Conservation (phyloP, 1,140 invertebrate species). For the Atta texana region DNA sequence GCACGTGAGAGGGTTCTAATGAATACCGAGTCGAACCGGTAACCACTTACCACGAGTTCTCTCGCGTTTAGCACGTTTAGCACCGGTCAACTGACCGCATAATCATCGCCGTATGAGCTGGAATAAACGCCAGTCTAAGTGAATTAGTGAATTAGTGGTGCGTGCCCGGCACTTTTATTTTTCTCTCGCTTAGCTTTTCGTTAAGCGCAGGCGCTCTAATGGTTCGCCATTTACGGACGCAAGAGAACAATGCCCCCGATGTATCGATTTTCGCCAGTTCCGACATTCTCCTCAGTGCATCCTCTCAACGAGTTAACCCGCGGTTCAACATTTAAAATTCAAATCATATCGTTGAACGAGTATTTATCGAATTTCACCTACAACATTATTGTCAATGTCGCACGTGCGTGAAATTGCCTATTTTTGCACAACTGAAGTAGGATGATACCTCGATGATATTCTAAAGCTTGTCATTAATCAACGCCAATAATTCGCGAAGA, state of each 20-base stretch:
- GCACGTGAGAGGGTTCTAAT: conserved; percentile 67
- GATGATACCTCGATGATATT: conserved; percentile 18
- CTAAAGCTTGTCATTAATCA: conserved; percentile 34
- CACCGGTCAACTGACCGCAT: conserved; percentile 74
- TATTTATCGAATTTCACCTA: conserved; percentile 21
- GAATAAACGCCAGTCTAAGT: conserved; percentile 76
- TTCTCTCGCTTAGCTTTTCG: conserved; percentile 51
- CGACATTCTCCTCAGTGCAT: not conserved
- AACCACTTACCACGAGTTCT: conserved; percentile 67
- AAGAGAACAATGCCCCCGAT: conserved; percentile 60
- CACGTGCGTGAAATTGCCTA: not conserved
- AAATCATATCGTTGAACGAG: conserved; percentile 11
- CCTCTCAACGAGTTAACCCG: conserved; percentile 27
- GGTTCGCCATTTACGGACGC: conserved; percentile 49
- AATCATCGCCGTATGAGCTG: conserved; percentile 73
- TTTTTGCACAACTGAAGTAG: not conserved
- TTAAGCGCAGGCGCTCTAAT: conserved; percentile 73
- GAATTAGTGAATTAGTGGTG: conserved; percentile 77
- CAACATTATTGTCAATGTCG: not conserved
- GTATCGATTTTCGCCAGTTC: conserved; percentile 70
- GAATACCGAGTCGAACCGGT: conserved; percentile 54
- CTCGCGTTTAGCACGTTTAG: conserved; percentile 77
- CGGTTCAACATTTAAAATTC: conserved; percentile 53
- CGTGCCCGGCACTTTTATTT: conserved; percentile 61
- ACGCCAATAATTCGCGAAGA: conserved; percentile 6